A percentile compares a stretch with the other conserved stretches of the same genome.
Evolutionary conservation across 2,113 vertebrate species (phyloP).

Genomic region (Pyxicephalus adspersus): DNA sequence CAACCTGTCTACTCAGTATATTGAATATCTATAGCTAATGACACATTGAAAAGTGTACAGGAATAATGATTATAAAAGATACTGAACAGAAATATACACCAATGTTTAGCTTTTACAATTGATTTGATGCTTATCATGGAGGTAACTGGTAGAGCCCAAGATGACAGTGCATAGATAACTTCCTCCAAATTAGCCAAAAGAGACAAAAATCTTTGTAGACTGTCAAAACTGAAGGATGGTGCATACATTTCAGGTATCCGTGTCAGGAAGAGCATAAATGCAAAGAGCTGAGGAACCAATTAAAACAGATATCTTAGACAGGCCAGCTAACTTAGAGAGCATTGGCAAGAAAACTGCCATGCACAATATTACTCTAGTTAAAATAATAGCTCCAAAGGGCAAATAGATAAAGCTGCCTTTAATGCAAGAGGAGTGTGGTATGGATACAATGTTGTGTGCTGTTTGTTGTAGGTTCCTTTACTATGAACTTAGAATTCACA

Average conservation of each 20-base stretch:
- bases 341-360: slow-evolving; percentile 23
- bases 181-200: slow-evolving; percentile 39
- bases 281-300: slow-evolving; percentile 52
- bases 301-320: slow-evolving; percentile 49
- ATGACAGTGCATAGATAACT: slow-evolving; percentile 24
- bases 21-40: neutral
- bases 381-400: slow-evolving; percentile 39
- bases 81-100: neutral
- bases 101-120: slow-evolving; percentile 30
- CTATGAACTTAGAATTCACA: neutral
- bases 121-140: slow-evolving; percentile 18
- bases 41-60: neutral
- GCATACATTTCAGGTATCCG: slow-evolving; percentile 38
- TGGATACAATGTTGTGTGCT: neutral
- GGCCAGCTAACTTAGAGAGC: slow-evolving; percentile 15
- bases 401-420: neutral
- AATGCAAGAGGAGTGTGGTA: neutral
- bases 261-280: slow-evolving; percentile 47
- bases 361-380: slow-evolving; percentile 35
- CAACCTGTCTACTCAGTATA: neutral
- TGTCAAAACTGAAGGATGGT: slow-evolving; percentile 32
- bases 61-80: neutral
- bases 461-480: neutral
- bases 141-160: neutral
- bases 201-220: slow-evolving; percentile 32